Evolutionary conservation across 2,113 vertebrate species (phyloP).

Genomic region (Chloropsis cyanopogon): DNA sequence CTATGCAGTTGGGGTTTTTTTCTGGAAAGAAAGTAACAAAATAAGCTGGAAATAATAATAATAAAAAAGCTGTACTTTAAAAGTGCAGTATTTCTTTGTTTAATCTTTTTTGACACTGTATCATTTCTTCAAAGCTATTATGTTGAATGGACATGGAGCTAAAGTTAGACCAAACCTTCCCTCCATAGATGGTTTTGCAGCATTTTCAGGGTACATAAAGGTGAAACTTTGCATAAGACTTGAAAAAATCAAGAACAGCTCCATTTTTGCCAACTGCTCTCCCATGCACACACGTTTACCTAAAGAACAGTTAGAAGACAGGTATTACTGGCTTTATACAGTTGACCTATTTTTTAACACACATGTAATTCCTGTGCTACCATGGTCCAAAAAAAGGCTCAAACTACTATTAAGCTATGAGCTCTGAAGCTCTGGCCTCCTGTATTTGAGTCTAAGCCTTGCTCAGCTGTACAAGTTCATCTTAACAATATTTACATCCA

Average conservation of each 20-base stretch:
- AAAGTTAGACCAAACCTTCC: slow-evolving; percentile 91
- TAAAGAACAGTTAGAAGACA: slow-evolving; percentile 57
- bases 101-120: neutral
- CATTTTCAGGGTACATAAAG: slow-evolving; percentile 80
- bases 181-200: slow-evolving; percentile 75
- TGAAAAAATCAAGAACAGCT: slow-evolving; percentile 88
- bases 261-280: slow-evolving; percentile 96
- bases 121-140: slow-evolving; percentile 74
- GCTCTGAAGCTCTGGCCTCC: neutral
- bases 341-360: neutral
- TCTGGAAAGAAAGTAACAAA: neutral
- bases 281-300: slow-evolving; percentile 95
- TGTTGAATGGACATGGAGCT: slow-evolving; percentile 81
- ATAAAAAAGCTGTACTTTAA: neutral
- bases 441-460: neutral
- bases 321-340: neutral
- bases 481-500: neutral
- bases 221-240: slow-evolving; percentile 87
- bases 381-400: neutral
- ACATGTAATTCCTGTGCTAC: neutral
- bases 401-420: neutral
- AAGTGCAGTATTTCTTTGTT: neutral
- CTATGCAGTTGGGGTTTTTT: neutral
- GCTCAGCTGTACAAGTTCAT: neutral
- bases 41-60: neutral